Conservation (phyloP, 1,140 invertebrate species). For the Trichonephila clavata region DNA sequence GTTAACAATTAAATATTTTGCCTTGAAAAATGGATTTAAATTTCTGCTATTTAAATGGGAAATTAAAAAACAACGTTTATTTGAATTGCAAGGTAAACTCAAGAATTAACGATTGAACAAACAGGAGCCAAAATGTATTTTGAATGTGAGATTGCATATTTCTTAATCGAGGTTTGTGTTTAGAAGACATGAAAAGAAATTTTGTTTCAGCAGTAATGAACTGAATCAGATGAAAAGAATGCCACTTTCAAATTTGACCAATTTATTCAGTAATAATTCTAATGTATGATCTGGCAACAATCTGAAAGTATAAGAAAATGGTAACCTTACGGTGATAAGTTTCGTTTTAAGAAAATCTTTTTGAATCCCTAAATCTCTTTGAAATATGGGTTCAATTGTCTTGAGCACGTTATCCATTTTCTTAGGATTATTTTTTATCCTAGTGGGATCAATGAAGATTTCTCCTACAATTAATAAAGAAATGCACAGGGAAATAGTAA, state of each 20-base stretch:
- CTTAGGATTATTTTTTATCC: constrained; percentile 96
- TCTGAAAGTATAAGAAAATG: background rate
- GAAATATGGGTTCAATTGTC: constrained; percentile 87
- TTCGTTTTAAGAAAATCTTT: background rate
- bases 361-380: background rate
- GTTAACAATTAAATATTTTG: no score
- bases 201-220: no score
- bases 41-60: no score
- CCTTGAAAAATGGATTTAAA: no score
- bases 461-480: constrained; percentile 95
- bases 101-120: no score
- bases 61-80: no score
- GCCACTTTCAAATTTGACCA: background rate
- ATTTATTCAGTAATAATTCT: background rate
- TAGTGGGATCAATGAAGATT: constrained; percentile 95
- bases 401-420: constrained; percentile 94
- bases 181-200: no score
- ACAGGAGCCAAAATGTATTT: no score
- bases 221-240: no score
- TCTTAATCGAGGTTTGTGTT: no score
- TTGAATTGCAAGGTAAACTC: no score
- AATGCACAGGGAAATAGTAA: constrained; percentile 97
- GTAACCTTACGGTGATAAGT: background rate
- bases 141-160: no score
- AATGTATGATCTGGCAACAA: background rate